A percentile compares a stretch with the other conserved stretches of the same genome.
phyloP scores from a whole-genome alignment of 2,888 invertebrate genomes.

The Malachius bipustulatus region DNA sequence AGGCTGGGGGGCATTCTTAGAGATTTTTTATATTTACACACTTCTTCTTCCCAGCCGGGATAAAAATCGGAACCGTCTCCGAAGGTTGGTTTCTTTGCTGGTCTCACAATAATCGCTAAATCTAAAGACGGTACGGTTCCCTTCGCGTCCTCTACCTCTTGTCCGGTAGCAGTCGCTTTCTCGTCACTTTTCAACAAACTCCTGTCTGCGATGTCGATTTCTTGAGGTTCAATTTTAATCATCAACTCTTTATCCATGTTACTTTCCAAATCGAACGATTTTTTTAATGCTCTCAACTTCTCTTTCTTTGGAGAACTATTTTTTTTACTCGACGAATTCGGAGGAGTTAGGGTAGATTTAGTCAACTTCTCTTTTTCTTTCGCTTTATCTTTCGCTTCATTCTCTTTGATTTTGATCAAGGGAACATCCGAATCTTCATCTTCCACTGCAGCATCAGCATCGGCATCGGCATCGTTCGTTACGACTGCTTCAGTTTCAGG shows the following conservation, averaged over 20 bases:
- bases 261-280: neutral
- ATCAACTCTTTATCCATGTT: conserved; percentile 14
- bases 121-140: too few relatives aligned
- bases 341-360: neutral
- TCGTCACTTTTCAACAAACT: conserved; percentile 20
- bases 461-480: neutral
- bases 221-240: conserved; percentile 24
- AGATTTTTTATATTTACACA: conserved; percentile 70
- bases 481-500: too few relatives aligned
- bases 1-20: conserved; percentile 69
- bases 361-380: too few relatives aligned
- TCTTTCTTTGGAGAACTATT: conserved; percentile 17
- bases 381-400: too few relatives aligned
- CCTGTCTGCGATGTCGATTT: conserved; percentile 28
- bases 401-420: conserved; percentile 22
- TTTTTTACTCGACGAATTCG: conserved; percentile 6
- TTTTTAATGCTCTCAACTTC: conserved; percentile 19
- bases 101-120: conserved; percentile 27
- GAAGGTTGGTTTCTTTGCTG: conserved; percentile 46
- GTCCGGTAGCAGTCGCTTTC: conserved; percentile 17
- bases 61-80: conserved; percentile 61
- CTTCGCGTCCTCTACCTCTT: conserved; percentile 27
- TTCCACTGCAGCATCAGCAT: conserved; percentile 13
- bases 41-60: conserved; percentile 74
- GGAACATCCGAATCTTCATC: conserved; percentile 27